Base-by-base conservation (phyloP, 2,888 invertebrate species). In the Drosophila prostipennis region DNA sequence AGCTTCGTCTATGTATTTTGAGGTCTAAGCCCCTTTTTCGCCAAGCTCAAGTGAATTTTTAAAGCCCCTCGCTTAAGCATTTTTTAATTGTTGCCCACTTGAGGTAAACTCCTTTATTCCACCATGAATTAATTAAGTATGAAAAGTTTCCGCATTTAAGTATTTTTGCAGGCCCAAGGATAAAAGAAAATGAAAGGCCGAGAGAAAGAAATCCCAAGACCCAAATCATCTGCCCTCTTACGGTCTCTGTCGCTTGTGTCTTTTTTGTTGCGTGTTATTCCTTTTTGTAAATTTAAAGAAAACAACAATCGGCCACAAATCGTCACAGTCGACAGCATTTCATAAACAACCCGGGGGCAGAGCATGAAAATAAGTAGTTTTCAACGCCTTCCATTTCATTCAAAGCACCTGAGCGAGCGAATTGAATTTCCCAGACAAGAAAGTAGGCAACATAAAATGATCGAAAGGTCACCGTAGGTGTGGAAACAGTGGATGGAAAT, bases 221-320 rank as follows among this genome's bases (percentile, higher is more conserved):
- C 57, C 73, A 48, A 64, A 65, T 57, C 56, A 75, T 69, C 43
- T 39, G 42, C 19, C 43, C 48, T n/a, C 36, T 56, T 56, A 40
- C 45, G 10, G 34, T 7, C 19, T 43, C 16, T 4, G 6, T 13
- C 26, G 39, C 29, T 11, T 39, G 32, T n/a, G 46, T 61, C 52
- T 58, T 59, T 43, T 3, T 52, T 26, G 10, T 54, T 6, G 69
- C 60, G 74, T 59, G n/a, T 79, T 80, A 49, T 72, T 57, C 45
- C 34, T 11, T 48, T 26, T 51, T 58, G 73, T 59, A 86, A 86
- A 82, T 85, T 82, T 75, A 85, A 82, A 74, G 88, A 80, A 78
- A 82, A 87, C 80, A 82, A 63, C 45, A 49, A 46, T 56, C 26
- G 48, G 19, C 36, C 52, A 52, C 43, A 61, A 48, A 59, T 67